A percentile compares a stretch with the other conserved stretches of the same genome.
phyloP scores from a whole-genome alignment of 2,888 invertebrate genomes.

The Pammene fasciana region DNA sequence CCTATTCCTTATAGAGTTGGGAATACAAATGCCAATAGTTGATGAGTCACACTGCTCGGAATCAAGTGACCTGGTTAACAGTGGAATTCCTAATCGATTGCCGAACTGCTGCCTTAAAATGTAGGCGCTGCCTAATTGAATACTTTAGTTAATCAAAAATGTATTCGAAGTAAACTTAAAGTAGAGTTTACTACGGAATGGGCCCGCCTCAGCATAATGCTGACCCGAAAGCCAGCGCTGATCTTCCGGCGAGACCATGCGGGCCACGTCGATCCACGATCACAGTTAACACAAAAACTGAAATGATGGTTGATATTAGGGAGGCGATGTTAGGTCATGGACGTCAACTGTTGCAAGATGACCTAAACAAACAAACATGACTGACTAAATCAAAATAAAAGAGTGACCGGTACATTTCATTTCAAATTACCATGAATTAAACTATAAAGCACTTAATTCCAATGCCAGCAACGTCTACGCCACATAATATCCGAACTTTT shows the following conservation, averaged over 20 bases:
- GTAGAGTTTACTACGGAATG: too few species aligned
- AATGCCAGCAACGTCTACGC: constrained; percentile 22
- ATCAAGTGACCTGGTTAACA: constrained; percentile 33
- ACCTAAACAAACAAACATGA: neutral
- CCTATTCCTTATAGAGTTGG: neutral
- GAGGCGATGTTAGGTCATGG: too few species aligned
- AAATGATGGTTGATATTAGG: too few species aligned
- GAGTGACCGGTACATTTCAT: neutral
- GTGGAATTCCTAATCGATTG: constrained; percentile 33
- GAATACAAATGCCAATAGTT: neutral
- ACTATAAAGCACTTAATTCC: constrained; percentile 5
- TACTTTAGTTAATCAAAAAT: too few species aligned
- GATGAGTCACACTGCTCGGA: constrained; percentile 31
- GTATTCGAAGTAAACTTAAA: too few species aligned
- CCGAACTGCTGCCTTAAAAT: constrained; percentile 22
- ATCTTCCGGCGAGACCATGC: too few species aligned
- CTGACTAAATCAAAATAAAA: neutral
- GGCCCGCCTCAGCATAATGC: too few species aligned
- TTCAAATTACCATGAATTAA: constrained; percentile 3
- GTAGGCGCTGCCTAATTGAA: neutral
- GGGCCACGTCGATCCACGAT: too few species aligned
- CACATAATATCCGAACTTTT: constrained; percentile 26
- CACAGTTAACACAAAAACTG: too few species aligned
- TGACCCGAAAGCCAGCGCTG: too few species aligned
- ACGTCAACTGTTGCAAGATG: too few species aligned